phyloP scores from a whole-genome alignment of 2,113 vertebrate species.

The Capreolus pygargus region DNA sequence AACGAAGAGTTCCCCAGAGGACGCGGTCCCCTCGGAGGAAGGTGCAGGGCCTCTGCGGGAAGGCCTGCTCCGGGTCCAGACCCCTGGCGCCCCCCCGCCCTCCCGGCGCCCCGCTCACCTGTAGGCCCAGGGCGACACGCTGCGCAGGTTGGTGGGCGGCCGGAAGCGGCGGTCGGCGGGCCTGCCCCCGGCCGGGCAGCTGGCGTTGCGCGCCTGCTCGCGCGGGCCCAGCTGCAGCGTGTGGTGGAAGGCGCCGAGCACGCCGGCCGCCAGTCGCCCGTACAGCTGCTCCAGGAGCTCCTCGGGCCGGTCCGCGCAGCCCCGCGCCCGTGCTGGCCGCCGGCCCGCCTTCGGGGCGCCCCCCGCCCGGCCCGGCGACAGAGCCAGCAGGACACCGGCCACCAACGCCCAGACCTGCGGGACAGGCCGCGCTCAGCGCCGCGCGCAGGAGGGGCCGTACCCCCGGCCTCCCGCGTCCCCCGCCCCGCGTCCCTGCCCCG shows the following conservation, averaged over 20 bases:
- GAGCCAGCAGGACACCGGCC: slow-evolving; percentile 55
- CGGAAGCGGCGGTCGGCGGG: slow-evolving; percentile 80
- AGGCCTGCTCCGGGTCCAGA: not conserved
- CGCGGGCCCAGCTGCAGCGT: slow-evolving; percentile 90
- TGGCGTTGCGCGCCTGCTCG: slow-evolving; percentile 85
- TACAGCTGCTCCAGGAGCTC: slow-evolving; percentile 95
- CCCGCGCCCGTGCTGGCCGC: slow-evolving; percentile 81
- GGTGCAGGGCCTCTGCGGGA: not conserved
- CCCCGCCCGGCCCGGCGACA: slow-evolving; percentile 73
- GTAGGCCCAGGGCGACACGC: slow-evolving; percentile 95
- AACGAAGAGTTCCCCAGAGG: too few relatives aligned
- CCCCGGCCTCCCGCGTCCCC: not conserved
- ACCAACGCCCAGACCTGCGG: slow-evolving; percentile 67
- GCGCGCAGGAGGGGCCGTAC: not conserved
- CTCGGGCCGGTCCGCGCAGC: slow-evolving; percentile 90
- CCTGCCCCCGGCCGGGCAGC: slow-evolving; percentile 84
- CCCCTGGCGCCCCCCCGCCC: not conserved
- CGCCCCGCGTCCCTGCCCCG: slow-evolving; percentile 3
- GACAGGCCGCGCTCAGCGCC: slow-evolving; percentile 56
- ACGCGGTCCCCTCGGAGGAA: not conserved
- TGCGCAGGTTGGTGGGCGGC: slow-evolving; percentile 91
- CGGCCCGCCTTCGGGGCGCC: slow-evolving; percentile 68
- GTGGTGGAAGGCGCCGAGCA: slow-evolving; percentile 95
- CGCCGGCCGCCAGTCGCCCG: slow-evolving; percentile 91
- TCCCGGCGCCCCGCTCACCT: slow-evolving; percentile 81